These are phyloP conservation scores for Stenodera caucasica DNA, from an alignment of 2,888 invertebrate species.

Conservation along the genomic window DNA sequence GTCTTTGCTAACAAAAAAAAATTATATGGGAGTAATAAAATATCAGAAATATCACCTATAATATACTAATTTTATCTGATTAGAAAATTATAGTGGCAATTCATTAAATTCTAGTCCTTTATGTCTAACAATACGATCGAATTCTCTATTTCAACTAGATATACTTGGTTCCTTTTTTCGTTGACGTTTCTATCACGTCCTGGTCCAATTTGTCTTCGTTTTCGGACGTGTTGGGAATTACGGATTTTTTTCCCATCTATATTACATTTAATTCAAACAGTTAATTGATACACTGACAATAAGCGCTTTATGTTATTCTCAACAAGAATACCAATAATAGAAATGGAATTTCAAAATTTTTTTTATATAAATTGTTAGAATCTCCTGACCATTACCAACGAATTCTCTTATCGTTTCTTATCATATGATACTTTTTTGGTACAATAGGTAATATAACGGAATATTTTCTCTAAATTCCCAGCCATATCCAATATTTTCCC, in stretches of 20 bases:
- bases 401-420: background rate
- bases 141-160: background rate
- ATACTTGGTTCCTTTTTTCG: too few species aligned
- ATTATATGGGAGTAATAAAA: too few species aligned
- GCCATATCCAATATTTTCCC: background rate
- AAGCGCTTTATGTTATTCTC: background rate
- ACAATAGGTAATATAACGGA: background rate
- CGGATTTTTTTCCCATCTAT: background rate
- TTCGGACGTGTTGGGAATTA: constrained; percentile 1
- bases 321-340: background rate
- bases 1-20: too few species aligned
- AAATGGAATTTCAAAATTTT: background rate
- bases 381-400: background rate
- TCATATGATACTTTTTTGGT: too few species aligned
- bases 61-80: background rate
- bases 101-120: background rate
- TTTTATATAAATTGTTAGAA: too few species aligned
- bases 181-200: constrained; percentile 2
- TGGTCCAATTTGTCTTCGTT: background rate
- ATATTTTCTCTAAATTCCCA: background rate
- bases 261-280: background rate
- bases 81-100: background rate
- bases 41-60: too few species aligned
- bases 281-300: background rate
- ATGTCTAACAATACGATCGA: background rate